phyloP scores from a whole-genome alignment of 2,113 vertebrate genomes.

The Megaptera novaeangliae region DNA sequence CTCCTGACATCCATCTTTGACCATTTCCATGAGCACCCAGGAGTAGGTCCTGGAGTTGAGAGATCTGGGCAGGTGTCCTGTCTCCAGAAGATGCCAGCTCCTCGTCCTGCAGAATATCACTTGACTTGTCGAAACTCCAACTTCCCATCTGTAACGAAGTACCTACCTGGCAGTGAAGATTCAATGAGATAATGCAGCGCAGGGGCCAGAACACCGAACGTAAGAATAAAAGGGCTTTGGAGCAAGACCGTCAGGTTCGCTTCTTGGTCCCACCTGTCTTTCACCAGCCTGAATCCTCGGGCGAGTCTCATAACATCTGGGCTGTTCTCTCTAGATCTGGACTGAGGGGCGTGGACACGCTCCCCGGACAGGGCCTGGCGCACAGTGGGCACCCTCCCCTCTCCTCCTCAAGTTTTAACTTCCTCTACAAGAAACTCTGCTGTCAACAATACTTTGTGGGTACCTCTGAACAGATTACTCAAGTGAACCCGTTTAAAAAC shows the following conservation, averaged over 20 bases:
- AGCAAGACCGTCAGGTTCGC: accelerated
- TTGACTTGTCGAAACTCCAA: accelerated
- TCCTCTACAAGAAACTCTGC: not conserved
- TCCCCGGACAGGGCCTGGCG: not conserved
- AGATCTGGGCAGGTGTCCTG: accelerated
- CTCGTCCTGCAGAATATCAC: not conserved
- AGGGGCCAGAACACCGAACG: accelerated
- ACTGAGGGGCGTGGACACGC: not conserved
- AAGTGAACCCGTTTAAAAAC: not conserved
- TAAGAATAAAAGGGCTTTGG: not conserved
- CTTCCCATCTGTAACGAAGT: accelerated
- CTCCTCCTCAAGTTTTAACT: not conserved
- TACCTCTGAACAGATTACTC: not conserved
- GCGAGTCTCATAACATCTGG: accelerated
- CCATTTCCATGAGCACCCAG: not conserved
- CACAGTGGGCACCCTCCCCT: accelerated
- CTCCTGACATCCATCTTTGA: not conserved
- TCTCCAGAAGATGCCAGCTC: accelerated
- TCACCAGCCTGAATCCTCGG: not conserved
- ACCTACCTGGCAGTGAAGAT: not conserved
- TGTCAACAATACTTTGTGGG: not conserved
- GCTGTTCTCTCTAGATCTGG: not conserved
- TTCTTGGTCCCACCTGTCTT: accelerated
- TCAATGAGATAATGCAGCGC: not conserved
- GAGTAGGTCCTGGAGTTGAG: not conserved